phyloP scores from a whole-genome alignment of 1,140 invertebrate genomes.

The Bradysia coprophila region DNA sequence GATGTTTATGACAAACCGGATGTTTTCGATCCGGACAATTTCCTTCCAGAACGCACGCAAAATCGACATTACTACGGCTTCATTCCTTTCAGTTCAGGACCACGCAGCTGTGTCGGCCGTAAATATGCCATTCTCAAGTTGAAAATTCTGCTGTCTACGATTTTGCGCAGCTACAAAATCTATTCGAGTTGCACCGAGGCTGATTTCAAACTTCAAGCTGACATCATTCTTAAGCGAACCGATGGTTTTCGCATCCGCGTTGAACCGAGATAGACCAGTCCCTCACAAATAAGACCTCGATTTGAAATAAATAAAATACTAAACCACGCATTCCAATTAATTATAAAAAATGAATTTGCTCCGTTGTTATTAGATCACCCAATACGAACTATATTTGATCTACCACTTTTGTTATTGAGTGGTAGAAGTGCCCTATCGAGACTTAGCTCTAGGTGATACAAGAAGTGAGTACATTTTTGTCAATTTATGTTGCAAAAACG shows the following conservation, averaged over 20 bases:
- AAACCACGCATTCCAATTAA: too few species aligned
- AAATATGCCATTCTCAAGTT: conserved; percentile 49
- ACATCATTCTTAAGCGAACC: conserved; percentile 28
- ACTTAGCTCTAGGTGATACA: too few species aligned
- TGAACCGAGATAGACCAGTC: neutral
- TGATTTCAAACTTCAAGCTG: conserved; percentile 26
- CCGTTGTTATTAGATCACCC: too few species aligned
- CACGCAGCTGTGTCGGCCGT: conserved; percentile 59
- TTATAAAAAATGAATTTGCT: too few species aligned
- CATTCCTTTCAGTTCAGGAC: conserved; percentile 79
- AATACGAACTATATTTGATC: too few species aligned
- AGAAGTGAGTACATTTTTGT: too few species aligned
- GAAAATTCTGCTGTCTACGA: conserved; percentile 39
- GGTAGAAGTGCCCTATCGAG: too few species aligned
- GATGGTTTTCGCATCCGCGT: conserved; percentile 15
- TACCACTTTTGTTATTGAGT: too few species aligned
- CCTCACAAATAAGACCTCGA: too few species aligned
- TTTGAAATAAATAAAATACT: too few species aligned
- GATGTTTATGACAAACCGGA: conserved; percentile 69
- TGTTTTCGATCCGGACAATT: conserved; percentile 79
- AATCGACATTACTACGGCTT: conserved; percentile 70
- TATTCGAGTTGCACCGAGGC: conserved; percentile 20
- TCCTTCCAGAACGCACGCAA: conserved; percentile 62
- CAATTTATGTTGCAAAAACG: too few species aligned
- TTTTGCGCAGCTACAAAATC: conserved; percentile 39